Base-by-base conservation (phyloP, 1,140 invertebrate species). In the Periplaneta americana region DNA sequence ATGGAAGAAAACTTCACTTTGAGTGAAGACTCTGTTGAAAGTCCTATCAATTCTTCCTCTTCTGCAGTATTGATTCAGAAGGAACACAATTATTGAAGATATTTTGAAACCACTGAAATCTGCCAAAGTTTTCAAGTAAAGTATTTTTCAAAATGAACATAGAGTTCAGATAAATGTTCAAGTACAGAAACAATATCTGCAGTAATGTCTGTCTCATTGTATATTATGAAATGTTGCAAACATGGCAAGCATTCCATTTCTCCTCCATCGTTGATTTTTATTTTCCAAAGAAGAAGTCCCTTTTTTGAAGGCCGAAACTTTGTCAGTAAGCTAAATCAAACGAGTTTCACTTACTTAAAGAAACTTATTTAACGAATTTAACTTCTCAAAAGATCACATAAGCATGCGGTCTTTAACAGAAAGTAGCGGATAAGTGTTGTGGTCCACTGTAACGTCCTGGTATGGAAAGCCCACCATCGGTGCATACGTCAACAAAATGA, bases 331-430 rank as follows among this genome's bases (percentile, higher is more conserved):
- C 74, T 75, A 31, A 75, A 15, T 75, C 74, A 75, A 75, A 33
- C 15, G 74, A 28, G 74, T 75, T 75, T 31, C 74, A n/a, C n/a
- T n/a, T n/a, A n/a, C n/a, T 75, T 28, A 31, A 13, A 75, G 74
- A 75, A 31, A 75, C 28, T 75, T 28, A 33, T 75, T 75, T 13
- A 75, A 33, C 13, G 11, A 28, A 31, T 75, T 75, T 15, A 75
- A 75, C 74, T 75, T 75, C 31, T 75, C 22, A 75, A 75, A 75
- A 57, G n/a, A n/a, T n/a, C n/a, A n/a, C n/a, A n/a, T n/a, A n/a
- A n/a, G n/a, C n/a, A n/a, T n/a, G n/a, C n/a, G n/a, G n/a, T n/a
- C n/a, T n/a, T n/a, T n/a, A n/a, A n/a, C n/a, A n/a, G n/a, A n/a
- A n/a, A n/a, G n/a, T n/a, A n/a, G n/a, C n/a, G n/a, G n/a, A n/a